Conservation (phyloP, 2,113 vertebrate genomes). For the Pachypanchax playfairii region DNA sequence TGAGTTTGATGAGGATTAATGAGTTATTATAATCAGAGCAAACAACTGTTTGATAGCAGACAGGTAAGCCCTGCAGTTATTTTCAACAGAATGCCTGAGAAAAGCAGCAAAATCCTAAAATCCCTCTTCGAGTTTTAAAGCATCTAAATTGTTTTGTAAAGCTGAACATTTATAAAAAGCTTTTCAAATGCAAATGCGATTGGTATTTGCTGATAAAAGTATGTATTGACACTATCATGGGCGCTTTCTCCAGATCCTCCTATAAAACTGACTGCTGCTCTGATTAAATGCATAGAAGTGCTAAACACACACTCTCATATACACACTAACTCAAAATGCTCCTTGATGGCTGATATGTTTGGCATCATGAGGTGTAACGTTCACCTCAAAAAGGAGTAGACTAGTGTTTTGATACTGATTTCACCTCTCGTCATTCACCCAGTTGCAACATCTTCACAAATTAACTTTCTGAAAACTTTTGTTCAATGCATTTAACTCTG, state of each 20-base stretch:
- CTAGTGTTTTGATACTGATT: constrained; percentile 52
- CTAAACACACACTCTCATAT: constrained; percentile 23
- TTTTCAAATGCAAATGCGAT: no score
- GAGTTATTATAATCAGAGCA: constrained; percentile 72
- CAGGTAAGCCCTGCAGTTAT: constrained; percentile 59
- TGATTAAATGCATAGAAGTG: constrained; percentile 17
- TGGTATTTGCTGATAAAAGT: no score
- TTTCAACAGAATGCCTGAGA: constrained; percentile 29
- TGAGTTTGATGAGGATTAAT: constrained; percentile 69
- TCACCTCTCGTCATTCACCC: neutral
- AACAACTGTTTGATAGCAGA: constrained; percentile 68
- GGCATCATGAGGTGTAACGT: constrained; percentile 56
- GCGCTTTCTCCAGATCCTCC: no score
- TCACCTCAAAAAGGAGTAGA: constrained; percentile 51
- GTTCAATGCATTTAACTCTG: neutral
- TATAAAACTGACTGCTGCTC: constrained; percentile 55
- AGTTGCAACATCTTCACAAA: constrained; percentile 11
- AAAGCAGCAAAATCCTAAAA: constrained; percentile 5
- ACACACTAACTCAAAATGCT: constrained; percentile 24
- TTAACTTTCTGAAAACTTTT: neutral
- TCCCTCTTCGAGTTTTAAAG: no score
- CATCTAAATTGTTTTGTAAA: no score
- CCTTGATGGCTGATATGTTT: constrained; percentile 47
- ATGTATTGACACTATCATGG: no score
- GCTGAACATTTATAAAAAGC: no score